Conservation (phyloP, 92 coral and sea anemone species). For the Anthopleura xanthogrammica region DNA sequence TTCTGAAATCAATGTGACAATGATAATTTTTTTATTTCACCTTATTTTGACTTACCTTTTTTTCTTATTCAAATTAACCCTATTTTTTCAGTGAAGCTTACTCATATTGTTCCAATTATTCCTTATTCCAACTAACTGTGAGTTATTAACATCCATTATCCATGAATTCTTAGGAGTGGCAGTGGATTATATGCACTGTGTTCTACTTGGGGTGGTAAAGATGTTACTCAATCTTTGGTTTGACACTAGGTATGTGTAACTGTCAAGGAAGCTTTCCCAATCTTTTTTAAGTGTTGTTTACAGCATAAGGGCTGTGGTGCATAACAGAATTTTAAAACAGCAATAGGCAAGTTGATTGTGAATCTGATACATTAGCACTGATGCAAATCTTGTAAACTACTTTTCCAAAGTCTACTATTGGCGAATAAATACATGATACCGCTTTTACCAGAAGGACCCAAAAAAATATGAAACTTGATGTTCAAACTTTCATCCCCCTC, state of each 20-base stretch:
- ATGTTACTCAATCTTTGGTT: conserved; percentile 39
- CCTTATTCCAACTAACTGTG: background rate
- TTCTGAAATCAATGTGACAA: background rate
- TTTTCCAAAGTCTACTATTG: too few species aligned
- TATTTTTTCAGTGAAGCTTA: too few species aligned
- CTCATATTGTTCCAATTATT: too few species aligned
- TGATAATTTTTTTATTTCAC: too few species aligned
- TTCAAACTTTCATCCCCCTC: too few species aligned
- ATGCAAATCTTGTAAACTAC: background rate
- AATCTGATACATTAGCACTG: background rate
- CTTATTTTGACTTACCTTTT: too few species aligned
- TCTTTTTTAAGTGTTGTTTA: background rate
- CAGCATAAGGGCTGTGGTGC: background rate
- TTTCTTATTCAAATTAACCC: too few species aligned
- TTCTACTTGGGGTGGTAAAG: conserved; percentile 38
- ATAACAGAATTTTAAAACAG: background rate
- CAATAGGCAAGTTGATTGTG: too few species aligned
- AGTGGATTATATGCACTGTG: conserved; percentile 53
- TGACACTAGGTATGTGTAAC: conserved; percentile 2
- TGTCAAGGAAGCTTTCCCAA: background rate
- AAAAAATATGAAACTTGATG: too few species aligned
- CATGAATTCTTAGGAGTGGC: conserved; percentile 6
- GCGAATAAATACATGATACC: too few species aligned
- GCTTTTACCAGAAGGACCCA: too few species aligned
- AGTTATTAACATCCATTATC: background rate